Base-by-base conservation (phyloP, 2,888 invertebrate species). In the Buathra laborator region DNA sequence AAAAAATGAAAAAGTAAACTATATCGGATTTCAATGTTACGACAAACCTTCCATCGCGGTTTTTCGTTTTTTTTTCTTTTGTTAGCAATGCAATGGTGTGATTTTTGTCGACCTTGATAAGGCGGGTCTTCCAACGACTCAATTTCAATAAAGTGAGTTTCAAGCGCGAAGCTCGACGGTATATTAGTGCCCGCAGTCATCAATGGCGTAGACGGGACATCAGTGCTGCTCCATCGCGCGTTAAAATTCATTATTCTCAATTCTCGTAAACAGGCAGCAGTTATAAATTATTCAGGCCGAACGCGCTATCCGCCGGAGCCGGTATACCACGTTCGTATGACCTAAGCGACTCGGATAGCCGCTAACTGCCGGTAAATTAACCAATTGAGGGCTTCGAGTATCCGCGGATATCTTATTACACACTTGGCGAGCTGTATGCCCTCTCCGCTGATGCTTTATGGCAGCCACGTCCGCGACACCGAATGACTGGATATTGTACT, bases 361-460 rank as follows among this genome's bases (percentile, higher is more conserved):
- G 90, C 92, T 93, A 93, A 93, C 93, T 93, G 94, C 92, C 91
- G 92, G 92, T 93, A 93, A 93, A 94, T 94, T 94, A 94, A 92
- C 93, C 94, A 94, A 94, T 94, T 94, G 94, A 94, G 94, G 93
- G 92, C 94, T 93, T 94, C 93, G 94, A 94, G 93, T 94, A 93
- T 94, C 94, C 94, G 94, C 94, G 93, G 94, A 94, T 94, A 94
- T 94, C 94, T 93, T 93, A 94, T 94, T 94, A 94, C 94, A 93
- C 91, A 92, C 92, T 92, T 91, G 91, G 90, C 90, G 88, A 37
- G 90, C 66, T 74, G 80, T 78, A 71, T 85, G 43, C 53, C 66
- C 75, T 70, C 80, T 62, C 56, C 56, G n/a, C 75, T 71, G 59
- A 72, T 76, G 76, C 32, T 68, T 59, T 67, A 67, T 71, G 64